phyloP scores from a whole-genome alignment of 2,888 invertebrate species.

The Drosophila demipolita region DNA sequence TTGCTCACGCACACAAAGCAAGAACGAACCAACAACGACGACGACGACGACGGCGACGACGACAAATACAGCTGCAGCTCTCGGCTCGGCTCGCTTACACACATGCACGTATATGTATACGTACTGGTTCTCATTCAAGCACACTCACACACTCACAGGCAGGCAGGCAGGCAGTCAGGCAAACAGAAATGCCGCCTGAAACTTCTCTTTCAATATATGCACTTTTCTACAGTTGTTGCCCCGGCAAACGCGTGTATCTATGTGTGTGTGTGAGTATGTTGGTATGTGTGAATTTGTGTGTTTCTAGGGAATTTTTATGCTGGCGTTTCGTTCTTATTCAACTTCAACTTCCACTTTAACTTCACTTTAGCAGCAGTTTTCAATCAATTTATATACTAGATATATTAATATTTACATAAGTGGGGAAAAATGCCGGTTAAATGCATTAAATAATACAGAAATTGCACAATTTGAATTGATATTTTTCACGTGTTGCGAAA shows the following conservation, averaged over 20 bases:
- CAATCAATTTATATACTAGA: not conserved
- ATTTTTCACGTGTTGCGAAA: constrained; percentile 29
- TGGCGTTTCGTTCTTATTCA: constrained; percentile 65
- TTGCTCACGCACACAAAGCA: constrained; percentile 59
- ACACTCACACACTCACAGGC: constrained; percentile 16
- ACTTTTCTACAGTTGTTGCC: constrained; percentile 48
- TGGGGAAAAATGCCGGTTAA: constrained; percentile 54
- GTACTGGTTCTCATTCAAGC: constrained; percentile 25
- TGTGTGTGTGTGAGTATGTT: constrained; percentile 2
- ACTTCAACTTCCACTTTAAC: constrained; percentile 20
- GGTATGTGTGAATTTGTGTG: constrained; percentile 18
- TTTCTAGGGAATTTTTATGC: constrained; percentile 65
- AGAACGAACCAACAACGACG: constrained; percentile 4
- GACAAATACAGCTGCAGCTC: constrained; percentile 9
- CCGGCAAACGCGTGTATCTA: constrained; percentile 28
- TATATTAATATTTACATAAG: not conserved
- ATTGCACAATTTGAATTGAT: constrained; percentile 5
- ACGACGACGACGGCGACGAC: constrained; percentile 21
- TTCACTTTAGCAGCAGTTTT: constrained; percentile 24
- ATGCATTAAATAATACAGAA: constrained; percentile 40
- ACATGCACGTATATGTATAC: constrained; percentile 24
- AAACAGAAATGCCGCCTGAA: constrained; percentile 49
- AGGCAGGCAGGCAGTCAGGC: not conserved
- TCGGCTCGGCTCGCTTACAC: constrained; percentile 5
- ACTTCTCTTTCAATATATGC: constrained; percentile 41